Evolutionary conservation across 2,888 invertebrate species (phyloP), one percentile per base, ranked within the genome.

Genomic region (Orthonychiurus folsomi): DNA sequence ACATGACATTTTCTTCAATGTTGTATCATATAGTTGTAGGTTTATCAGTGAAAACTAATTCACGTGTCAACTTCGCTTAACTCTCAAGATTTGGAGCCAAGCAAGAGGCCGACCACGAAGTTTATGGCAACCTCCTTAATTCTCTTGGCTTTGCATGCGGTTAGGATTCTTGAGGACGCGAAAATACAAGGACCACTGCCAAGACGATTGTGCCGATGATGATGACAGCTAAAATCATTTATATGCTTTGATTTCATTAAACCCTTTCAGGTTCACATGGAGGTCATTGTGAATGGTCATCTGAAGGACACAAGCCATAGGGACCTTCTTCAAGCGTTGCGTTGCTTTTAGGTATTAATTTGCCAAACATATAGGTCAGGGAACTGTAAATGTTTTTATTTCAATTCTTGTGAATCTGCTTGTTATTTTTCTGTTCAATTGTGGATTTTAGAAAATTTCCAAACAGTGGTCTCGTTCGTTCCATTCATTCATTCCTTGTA

Each of bases 181-280:
- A n/a, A n/a, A n/a, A n/a, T n/a, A n/a, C n/a, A n/a, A n/a, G n/a
- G n/a, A n/a, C n/a, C n/a, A n/a, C n/a, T n/a, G n/a, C n/a, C n/a
- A n/a, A n/a, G n/a, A n/a, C n/a, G n/a, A n/a, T n/a, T n/a, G n/a
- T n/a, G n/a, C n/a, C n/a, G n/a, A n/a, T n/a, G n/a, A n/a, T n/a
- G n/a, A n/a, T n/a, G n/a, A n/a, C n/a, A n/a, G n/a, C n/a, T n/a
- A n/a, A n/a, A n/a, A n/a, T n/a, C n/a, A n/a, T 9, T 37, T 37
- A 37, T 15, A 37, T 37, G 37, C 37, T 37, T 37, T 37, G 37
- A 37, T 37, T 37, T 37, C 5, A 37, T 59, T 59, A 47, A 59
- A 48, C 59, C 48, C 24, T 59, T 59, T 59, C 59, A 59, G 59
- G 59, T 59, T 48, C 59, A 48, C 27, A 20, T 56, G 59, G 59